phyloP scores from a whole-genome alignment of 2,113 vertebrate genomes.

The Bubalus kerabau region DNA sequence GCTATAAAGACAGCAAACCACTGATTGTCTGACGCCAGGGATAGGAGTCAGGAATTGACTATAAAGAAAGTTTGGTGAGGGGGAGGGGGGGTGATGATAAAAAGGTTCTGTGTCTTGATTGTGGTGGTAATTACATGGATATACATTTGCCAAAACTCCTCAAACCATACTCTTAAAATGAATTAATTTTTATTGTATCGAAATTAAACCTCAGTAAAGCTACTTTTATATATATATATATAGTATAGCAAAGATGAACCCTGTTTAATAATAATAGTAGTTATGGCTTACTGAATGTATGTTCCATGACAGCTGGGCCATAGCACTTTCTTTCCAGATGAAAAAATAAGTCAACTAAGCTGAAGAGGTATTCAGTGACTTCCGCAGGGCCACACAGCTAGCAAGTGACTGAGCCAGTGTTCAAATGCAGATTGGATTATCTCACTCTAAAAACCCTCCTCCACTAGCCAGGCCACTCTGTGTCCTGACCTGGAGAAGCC shows the following conservation, averaged over 20 bases:
- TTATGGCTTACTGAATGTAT: neutral
- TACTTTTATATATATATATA: neutral
- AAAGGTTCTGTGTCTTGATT: neutral
- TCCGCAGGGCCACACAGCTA: neutral
- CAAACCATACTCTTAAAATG: neutral
- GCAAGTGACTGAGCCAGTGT: neutral
- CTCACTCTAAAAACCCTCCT: neutral
- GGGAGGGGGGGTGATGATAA: accelerated
- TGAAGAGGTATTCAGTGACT: neutral
- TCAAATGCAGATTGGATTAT: neutral
- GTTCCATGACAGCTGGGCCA: neutral
- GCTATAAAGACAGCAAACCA: neutral
- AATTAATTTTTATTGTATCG: neutral
- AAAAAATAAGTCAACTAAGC: neutral
- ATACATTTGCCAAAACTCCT: neutral
- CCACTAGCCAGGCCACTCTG: neutral
- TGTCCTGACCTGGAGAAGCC: neutral
- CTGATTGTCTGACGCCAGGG: neutral
- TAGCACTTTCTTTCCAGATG: neutral
- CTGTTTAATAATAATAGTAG: neutral
- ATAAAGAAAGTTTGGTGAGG: neutral
- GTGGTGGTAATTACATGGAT: neutral
- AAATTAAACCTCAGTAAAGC: neutral
- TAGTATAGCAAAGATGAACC: neutral
- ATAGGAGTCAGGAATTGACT: neutral